Conservation (phyloP, 2,113 vertebrate genomes). For the Sapajus apella region DNA sequence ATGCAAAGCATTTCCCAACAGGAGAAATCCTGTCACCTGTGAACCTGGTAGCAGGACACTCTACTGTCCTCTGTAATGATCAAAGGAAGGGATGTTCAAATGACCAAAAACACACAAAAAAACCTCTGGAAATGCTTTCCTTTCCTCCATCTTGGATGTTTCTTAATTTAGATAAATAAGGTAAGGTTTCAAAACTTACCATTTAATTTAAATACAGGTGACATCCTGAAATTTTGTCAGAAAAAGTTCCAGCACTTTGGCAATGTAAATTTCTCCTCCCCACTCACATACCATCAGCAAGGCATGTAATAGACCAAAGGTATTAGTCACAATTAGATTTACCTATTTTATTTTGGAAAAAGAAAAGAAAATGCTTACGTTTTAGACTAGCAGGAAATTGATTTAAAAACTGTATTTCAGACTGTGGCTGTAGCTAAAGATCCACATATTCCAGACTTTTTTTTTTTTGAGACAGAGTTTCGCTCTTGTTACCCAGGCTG, state of each 20-base stretch:
- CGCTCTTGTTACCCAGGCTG: too few species aligned
- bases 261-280: background rate
- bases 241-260: background rate
- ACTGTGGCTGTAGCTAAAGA: background rate
- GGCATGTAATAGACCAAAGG: background rate
- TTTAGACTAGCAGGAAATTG: background rate
- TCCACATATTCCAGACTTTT: background rate
- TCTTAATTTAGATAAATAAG: background rate
- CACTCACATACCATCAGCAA: background rate
- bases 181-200: background rate
- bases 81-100: background rate
- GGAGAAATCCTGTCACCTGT: background rate
- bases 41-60: background rate
- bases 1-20: background rate
- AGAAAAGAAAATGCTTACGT: background rate
- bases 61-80: background rate
- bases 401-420: constrained; percentile 1
- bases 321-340: background rate
- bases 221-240: background rate
- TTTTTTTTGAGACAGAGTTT: too few species aligned
- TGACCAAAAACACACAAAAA: background rate
- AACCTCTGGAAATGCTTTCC: background rate
- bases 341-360: background rate
- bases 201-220: background rate
- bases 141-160: background rate